Conservation (phyloP, 2,797 vertebrate genomes). For the Cirrhinus mrigala region DNA sequence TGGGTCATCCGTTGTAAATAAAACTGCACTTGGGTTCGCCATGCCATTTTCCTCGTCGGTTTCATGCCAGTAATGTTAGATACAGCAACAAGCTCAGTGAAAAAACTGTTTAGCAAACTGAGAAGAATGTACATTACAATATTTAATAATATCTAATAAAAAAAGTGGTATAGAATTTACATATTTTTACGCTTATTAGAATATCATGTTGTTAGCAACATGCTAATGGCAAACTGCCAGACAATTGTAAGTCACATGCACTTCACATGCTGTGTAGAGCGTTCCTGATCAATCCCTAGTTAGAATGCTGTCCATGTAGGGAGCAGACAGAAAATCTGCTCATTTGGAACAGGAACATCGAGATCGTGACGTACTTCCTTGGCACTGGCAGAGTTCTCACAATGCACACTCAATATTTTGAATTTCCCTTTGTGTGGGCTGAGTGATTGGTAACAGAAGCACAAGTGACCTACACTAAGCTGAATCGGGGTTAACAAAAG, state of each 20-base stretch:
- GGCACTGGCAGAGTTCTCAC: slow-evolving; percentile 34
- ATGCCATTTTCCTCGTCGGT: neutral
- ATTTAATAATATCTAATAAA: neutral
- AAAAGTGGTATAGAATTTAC: neutral
- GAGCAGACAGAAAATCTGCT: neutral
- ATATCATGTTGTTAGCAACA: no score
- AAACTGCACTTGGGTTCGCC: neutral
- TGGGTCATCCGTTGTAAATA: neutral
- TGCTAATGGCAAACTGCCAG: neutral
- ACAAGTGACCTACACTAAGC: slow-evolving; percentile 49
- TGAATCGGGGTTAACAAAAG: slow-evolving; percentile 48
- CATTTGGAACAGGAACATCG: neutral
- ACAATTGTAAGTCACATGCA: neutral
- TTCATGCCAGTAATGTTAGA: neutral
- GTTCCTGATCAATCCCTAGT: neutral
- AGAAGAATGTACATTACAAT: neutral
- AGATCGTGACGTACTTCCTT: slow-evolving; percentile 2
- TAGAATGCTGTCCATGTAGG: neutral
- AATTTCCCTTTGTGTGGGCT: slow-evolving; percentile 44
- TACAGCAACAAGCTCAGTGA: neutral
- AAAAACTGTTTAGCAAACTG: neutral
- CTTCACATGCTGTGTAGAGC: neutral
- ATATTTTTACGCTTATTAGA: no score
- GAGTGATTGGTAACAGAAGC: slow-evolving; percentile 53
- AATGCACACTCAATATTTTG: slow-evolving; percentile 44